Evolutionary conservation across 2,888 invertebrate species (phyloP), one percentile per base, ranked within the genome.

Genomic region (Meteorus cinctellus): DNA sequence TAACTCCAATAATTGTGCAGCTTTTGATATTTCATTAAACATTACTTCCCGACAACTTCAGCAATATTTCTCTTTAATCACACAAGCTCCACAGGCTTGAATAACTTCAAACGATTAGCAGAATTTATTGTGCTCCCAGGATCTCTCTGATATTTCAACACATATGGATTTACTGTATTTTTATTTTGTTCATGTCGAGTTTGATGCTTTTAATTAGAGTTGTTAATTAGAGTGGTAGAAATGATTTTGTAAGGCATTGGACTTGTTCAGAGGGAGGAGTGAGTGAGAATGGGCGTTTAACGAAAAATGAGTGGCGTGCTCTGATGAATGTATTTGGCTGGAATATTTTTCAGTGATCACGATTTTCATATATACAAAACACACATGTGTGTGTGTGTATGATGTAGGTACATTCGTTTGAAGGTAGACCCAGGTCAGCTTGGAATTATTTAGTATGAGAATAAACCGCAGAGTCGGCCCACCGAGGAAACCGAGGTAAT

Each of bases 401-500:
- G 48, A 45, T 41, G 36, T 55, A 19, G 55, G 55, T 55, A 55
- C 24, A 55, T 6, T 34, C 45, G 45, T 31, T 59, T 41, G 69
- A 69, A 80, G 73, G 73, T 78, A 77, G 81, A 77, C 75, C 72
- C 63, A 81, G 80, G 82, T 81, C 79, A 77, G 81, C 76, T 73
- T 74, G 76, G 85, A 87, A 86, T 86, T 87, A 86, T 86, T 86
- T 86, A 87, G 85, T 80, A 81, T 78, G 78, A 80, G 83, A 72
- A 83, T 86, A 84, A 83, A 83, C 84, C 83, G 80, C 81, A 80
- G 83, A 80, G 79, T 79, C 78, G 51, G 72, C 41, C 72, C 77
- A 63, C 77, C 74, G 72, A 76, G 77, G 74, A 79, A 78, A 81
- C 82, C 78, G 81, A 84, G 84, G 85, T 85, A 86, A 87, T 86